phyloP scores from a whole-genome alignment of 2,113 vertebrate genomes.

The Rana temporaria region DNA sequence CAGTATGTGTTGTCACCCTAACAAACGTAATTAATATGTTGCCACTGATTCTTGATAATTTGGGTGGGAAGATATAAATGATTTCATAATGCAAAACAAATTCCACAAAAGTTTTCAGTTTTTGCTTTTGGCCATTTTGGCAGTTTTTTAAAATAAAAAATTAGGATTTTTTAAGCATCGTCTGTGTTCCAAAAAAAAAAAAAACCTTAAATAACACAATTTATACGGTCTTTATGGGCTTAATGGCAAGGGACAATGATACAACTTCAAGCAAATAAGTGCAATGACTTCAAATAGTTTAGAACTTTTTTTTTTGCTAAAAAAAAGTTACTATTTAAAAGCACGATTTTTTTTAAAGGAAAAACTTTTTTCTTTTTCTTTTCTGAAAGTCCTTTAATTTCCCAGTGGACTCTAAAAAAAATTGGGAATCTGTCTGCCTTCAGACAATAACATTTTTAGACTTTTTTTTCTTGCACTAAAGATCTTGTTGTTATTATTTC shows the following conservation, averaged over 20 bases:
- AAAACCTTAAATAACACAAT: neutral
- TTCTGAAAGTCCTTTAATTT: constrained; percentile 47
- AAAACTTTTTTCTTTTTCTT: constrained; percentile 6
- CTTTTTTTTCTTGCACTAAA: constrained; percentile 54
- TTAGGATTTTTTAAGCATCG: neutral
- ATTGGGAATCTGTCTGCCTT: constrained; percentile 42
- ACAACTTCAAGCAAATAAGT: constrained; percentile 44
- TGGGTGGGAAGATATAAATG: constrained; percentile 1
- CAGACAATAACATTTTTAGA: constrained; percentile 48
- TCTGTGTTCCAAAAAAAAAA: constrained; percentile 22
- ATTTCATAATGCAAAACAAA: constrained; percentile 1
- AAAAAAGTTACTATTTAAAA: constrained; percentile 40
- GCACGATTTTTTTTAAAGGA: constrained; percentile 21
- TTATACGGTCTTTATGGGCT: constrained; percentile 2
- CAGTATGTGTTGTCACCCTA: neutral
- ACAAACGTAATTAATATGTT: constrained; percentile 3
- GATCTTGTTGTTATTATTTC: constrained; percentile 48
- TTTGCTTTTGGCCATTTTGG: neutral
- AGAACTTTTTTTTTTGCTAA: constrained; percentile 27
- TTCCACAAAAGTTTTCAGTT: neutral
- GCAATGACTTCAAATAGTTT: constrained; percentile 55
- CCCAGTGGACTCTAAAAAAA: constrained; percentile 52
- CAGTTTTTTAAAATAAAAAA: neutral
- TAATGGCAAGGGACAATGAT: constrained; percentile 40
- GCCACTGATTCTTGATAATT: constrained; percentile 12